Conservation (phyloP, 2,888 invertebrate genomes). For the Nematopogon swammerdamellus region DNA sequence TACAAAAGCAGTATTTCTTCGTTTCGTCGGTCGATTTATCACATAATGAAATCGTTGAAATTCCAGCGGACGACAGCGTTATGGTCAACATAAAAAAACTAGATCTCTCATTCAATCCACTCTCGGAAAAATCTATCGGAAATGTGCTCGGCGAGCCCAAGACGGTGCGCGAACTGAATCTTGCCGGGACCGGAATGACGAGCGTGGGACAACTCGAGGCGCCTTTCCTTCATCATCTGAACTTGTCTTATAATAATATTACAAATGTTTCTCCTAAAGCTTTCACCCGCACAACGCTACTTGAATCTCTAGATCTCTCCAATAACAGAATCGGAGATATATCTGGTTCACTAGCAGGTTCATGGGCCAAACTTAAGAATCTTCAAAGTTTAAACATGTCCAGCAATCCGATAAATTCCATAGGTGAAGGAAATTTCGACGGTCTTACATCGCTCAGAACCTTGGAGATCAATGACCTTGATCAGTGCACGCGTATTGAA, state of each 20-base stretch:
- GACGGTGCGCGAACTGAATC: slow-evolving; percentile 75
- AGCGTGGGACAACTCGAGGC: slow-evolving; percentile 71
- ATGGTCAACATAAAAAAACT: slow-evolving; percentile 85
- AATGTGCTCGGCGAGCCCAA: slow-evolving; percentile 86
- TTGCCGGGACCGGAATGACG: slow-evolving; percentile 76
- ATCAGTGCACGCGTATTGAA: slow-evolving; percentile 73
- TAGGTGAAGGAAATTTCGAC: slow-evolving; percentile 75
- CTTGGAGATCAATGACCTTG: slow-evolving; percentile 65
- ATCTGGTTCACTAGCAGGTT: slow-evolving; percentile 57
- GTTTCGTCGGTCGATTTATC: slow-evolving; percentile 77
- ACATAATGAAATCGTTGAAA: slow-evolving; percentile 70
- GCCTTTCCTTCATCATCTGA: slow-evolving; percentile 76
- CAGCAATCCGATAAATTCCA: slow-evolving; percentile 73
- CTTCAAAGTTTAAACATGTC: slow-evolving; percentile 77
- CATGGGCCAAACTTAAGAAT: slow-evolving; percentile 68
- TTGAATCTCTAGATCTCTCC: slow-evolving; percentile 76
- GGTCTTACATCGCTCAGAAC: slow-evolving; percentile 63
- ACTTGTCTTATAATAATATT: slow-evolving; percentile 76
- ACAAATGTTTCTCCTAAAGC: slow-evolving; percentile 60
- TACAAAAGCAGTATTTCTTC: slow-evolving; percentile 83
- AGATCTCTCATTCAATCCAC: slow-evolving; percentile 82
- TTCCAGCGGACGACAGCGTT: slow-evolving; percentile 81
- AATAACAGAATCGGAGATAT: slow-evolving; percentile 64
- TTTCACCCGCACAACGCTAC: slow-evolving; percentile 74
- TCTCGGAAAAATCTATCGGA: slow-evolving; percentile 68